Conservation (phyloP, 1,140 invertebrate species). For the Caenorhabditis remanei region DNA sequence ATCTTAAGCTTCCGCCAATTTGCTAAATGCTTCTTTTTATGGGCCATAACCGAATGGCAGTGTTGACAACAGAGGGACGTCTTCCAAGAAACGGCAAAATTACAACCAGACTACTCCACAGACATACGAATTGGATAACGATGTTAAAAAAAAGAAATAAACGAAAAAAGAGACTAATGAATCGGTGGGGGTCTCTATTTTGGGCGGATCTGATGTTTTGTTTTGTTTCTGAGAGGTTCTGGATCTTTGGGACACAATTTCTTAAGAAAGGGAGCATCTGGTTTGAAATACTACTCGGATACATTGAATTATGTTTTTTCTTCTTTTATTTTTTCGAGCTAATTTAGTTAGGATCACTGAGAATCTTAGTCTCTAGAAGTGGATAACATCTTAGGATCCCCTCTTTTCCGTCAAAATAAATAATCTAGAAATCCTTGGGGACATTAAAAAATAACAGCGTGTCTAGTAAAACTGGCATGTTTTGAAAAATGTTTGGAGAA, state of each 20-base stretch:
- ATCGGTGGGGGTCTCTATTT: neutral
- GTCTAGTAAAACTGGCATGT: neutral
- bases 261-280: constrained; percentile 24
- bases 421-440: constrained; percentile 10
- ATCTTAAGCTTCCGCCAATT: constrained; percentile 45
- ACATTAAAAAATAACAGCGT: constrained; percentile 8
- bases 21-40: constrained; percentile 53
- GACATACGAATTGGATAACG: constrained; percentile 16
- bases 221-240: constrained; percentile 32
- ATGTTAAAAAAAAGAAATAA: neutral
- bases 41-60: constrained; percentile 53
- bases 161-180: constrained; percentile 21
- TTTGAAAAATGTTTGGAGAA: neutral
- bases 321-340: constrained; percentile 6
- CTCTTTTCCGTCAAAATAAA: constrained; percentile 11
- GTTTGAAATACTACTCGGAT: neutral
- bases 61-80: constrained; percentile 32
- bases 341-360: constrained; percentile 21
- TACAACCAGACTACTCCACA: constrained; percentile 9
- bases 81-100: constrained; percentile 29
- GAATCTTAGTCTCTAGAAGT: neutral
- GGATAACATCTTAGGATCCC: constrained; percentile 7
- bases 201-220: neutral
- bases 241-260: neutral
- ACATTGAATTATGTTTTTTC: constrained; percentile 33